Evolutionary conservation across 2,113 vertebrate genomes (phyloP), one percentile per base, ranked within the genome.

Genomic region (Geococcyx californianus): DNA sequence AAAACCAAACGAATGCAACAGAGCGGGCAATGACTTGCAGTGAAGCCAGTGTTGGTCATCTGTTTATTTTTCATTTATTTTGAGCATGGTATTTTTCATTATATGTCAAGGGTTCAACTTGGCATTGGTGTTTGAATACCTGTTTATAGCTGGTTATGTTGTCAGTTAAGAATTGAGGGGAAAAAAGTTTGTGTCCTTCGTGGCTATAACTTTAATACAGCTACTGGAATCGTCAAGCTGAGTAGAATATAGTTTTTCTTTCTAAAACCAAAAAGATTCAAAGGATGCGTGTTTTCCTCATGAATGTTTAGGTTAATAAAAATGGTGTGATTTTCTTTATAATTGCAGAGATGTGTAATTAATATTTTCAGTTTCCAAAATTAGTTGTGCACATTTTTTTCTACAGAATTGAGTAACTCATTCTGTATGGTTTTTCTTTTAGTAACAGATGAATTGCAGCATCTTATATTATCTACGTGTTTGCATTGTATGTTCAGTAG

Each of bases 21-120:
- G 63, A 47, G 17, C 9, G 38, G 38, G n/a, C 12, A 51, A n/a
- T n/a, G 31, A 28, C 9, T 59, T 67, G 17, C 10, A 33, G n/a
- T 18, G 31, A 31, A 66, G 42, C 16, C 7, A 40, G 47, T 31
- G 6, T 29, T 42, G 42, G 31, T 38, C 29, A 19, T 29, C 26
- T 54, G 36, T 73, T 76, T 31, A 16, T 59, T 77, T 52, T 69
- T 45, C 8, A 13, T 63, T 72, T 34, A 13, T 40, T 72, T 67
- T 69, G 36, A 51, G 33, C 44, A 33, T 62, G n/a, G 4, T 5
- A 2, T 36, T 51, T 82, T 42, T 69, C 9, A 44, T 54, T 40
- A 4, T 54, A n/a, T 0, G 0, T 5, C 47, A 59, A 26, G 10
- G 36, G 42, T 19, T 23, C 19, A 52, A 17, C 9, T 67, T 8